Evolutionary conservation across 2,888 invertebrate genomes (phyloP), one percentile per base, ranked within the genome.

Genomic region (Merodon equestris): DNA sequence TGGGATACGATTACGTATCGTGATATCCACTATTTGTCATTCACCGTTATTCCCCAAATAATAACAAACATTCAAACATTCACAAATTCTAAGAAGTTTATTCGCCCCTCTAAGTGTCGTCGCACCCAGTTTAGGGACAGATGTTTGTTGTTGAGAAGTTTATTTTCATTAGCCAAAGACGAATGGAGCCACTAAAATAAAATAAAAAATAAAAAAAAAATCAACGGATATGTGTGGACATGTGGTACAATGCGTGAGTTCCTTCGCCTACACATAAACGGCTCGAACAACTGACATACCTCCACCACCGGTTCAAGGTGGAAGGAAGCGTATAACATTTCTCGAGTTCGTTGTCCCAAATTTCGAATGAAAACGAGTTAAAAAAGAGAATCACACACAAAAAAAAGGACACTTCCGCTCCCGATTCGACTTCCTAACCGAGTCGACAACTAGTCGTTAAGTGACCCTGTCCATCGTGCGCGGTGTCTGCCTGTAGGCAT

Each of bases 351-450:
- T 77, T 77, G 73, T 73, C 77, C 77, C 60, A 27, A 27, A 27
- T 27, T 27, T 27, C 27, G 27, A 7, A 27, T 4, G 27, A 2
- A 27, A 27, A 27, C 27, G 27, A 27, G 3, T 74, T 47, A 9
- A 36, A 40, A 50, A 27, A 40, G 45, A 60, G 42, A 42, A 44
- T 42, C 17, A 48, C 10, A 10, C n/a, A 40, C 40, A 42, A 63
- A 60, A 74, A n/a, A 48, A 79, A 79, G 79, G 79, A 79, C 79
- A 79, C 74, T 79, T 79, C 79, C 79, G 79, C 70, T 79, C 45
- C n/a, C 42, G 14, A 71, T 56, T 27, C 58, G 7, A 53, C 58
- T 71, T 63, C 56, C 61, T 54, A 53, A 48, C 44, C 10, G 34
- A 18, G 57, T 48, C 17, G 56, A 56, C 17, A 42, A 75, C n/a